phyloP scores from a whole-genome alignment of 37 sponge, comb jelly and placozoan genomes.

The Dysidea cf. avara region DNA sequence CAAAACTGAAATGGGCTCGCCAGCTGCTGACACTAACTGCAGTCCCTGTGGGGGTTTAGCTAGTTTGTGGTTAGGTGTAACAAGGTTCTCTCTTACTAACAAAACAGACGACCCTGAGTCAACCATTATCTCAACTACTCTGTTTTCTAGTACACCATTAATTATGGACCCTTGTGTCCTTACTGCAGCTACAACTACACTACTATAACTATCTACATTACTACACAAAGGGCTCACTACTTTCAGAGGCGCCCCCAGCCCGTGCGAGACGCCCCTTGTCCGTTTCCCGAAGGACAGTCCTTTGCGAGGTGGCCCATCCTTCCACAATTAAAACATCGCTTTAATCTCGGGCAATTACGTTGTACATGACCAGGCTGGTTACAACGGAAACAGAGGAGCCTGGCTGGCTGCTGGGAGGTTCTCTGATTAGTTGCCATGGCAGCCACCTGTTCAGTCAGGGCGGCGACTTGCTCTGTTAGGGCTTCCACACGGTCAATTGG shows the following conservation, averaged over 20 bases:
- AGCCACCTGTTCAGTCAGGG: conserved; percentile 16
- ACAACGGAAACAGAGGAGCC: conserved; percentile 3
- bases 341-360: conserved; percentile 9
- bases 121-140: neutral
- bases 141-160: neutral
- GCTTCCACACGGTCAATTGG: too few species aligned
- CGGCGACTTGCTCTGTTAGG: conserved; percentile 5
- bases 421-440: neutral
- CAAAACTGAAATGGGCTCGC: conserved; percentile 14
- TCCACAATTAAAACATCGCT: conserved; percentile 11
- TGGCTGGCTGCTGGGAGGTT: neutral
- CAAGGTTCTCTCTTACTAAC: neutral
- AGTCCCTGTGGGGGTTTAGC: too few species aligned
- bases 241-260: conserved; percentile 14
- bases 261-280: neutral
- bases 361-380: conserved; percentile 19
- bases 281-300: conserved; percentile 24
- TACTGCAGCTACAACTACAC: conserved; percentile 9
- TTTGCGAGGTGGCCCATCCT: conserved; percentile 9
- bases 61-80: neutral
- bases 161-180: conserved; percentile 1
- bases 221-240: neutral
- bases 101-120: conserved; percentile 16
- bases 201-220: neutral
- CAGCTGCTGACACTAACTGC: conserved; percentile 1